Percentiles rank a stretch among this genome's conserved stretches.
phyloP scores from a whole-genome alignment of 1,140 invertebrate genomes.

The Ylistrum balloti region DNA sequence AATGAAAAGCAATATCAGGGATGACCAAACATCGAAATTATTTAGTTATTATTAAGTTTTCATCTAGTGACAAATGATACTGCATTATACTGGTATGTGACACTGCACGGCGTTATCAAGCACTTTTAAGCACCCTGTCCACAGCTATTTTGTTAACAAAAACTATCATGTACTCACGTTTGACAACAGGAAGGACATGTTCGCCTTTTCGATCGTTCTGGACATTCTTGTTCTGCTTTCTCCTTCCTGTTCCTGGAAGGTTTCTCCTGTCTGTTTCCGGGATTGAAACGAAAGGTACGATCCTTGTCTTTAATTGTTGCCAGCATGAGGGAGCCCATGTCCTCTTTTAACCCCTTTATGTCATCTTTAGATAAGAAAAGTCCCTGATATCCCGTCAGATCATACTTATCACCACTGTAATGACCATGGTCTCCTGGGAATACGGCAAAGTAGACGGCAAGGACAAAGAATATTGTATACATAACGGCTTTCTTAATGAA shows the following conservation, averaged over 20 bases:
- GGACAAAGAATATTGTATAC: not conserved
- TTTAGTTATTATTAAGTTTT: too few relatives aligned
- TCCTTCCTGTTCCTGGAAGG: not conserved
- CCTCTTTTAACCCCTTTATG: not conserved
- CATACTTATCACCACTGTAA: not conserved
- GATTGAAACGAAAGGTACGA: not conserved
- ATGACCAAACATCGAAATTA: too few relatives aligned
- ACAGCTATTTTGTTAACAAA: too few relatives aligned
- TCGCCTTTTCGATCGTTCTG: not conserved
- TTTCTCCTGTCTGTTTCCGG: not conserved
- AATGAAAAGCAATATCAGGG: too few relatives aligned
- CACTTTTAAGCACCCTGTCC: too few relatives aligned
- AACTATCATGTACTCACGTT: not conserved
- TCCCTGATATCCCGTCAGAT: not conserved
- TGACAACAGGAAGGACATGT: conserved; percentile 2
- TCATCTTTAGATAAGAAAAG: not conserved
- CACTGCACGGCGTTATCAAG: too few relatives aligned
- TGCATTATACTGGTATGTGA: too few relatives aligned
- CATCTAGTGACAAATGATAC: too few relatives aligned
- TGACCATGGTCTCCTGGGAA: not conserved
- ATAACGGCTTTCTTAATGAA: not conserved
- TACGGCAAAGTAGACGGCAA: not conserved
- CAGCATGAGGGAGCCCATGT: not conserved
- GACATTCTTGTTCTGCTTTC: not conserved
- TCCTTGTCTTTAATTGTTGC: not conserved